Base-by-base conservation (phyloP, 2,888 invertebrate genomes). In the Macaria notata region DNA sequence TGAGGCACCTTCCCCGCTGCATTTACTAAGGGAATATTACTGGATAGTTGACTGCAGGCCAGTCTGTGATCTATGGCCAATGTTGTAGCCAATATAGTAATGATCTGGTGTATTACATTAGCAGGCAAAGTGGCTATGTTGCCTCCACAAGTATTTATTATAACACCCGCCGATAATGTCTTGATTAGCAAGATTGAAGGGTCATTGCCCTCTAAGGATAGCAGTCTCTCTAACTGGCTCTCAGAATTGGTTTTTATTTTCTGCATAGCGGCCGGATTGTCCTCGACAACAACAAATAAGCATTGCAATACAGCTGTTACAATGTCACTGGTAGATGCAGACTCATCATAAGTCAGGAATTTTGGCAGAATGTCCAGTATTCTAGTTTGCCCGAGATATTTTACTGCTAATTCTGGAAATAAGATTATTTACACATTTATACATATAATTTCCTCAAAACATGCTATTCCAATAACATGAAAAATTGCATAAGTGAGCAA, bases 221-320 rank as follows among this genome's bases (percentile, higher is more conserved):
- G 71, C 8, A 93, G 69, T 9, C 75, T 66, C 69, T 86, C 86
- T 9, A 92, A 72, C 38, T 91, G 80, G 43, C 81, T 85, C 49
- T 89, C 87, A 46, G 92, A 89, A 49, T 84, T 87, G 29, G 83
- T 73, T 65, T 92, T 90, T n/a, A 94, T 83, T 65, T 92, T 88
- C 38, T 83, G 80, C 76, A 93, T 89, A 0, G 93, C 93, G 56
- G 81, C 76, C 0, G 92, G 83, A 79, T 96, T 96, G 64, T 95
- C 94, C 82, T 96, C 96, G 0, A 94, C 93, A 43, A 95, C 92
- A 4, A 95, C 94, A 70, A 95, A 91, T 5, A 96, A 79, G 72
- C 95, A 95, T 70, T 95, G 95, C 43, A 94, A 92, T 59, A 92
- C 90, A 29, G 93, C 90, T 64, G 88, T 91, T 3, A 92, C 86